Conservation (phyloP, 2,888 invertebrate genomes). For the Hyppa rectilinea region DNA sequence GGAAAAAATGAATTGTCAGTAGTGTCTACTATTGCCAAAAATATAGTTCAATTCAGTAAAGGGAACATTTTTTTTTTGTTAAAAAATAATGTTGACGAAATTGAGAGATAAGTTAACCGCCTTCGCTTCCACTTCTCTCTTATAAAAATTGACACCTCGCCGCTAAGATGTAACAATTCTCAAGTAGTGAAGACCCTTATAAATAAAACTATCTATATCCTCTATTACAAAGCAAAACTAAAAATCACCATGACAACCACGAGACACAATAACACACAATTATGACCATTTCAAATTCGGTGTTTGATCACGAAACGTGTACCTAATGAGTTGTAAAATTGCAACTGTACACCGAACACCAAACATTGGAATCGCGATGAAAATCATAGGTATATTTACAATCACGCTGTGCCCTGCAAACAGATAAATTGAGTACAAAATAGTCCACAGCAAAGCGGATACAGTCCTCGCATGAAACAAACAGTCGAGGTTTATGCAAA, state of each 20-base stretch:
- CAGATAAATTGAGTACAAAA: constrained; percentile 87
- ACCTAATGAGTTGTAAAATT: constrained; percentile 64
- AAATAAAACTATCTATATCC: background rate
- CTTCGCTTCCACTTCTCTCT: too few relatives aligned
- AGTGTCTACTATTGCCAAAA: too few relatives aligned
- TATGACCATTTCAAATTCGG: constrained; percentile 49
- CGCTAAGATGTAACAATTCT: background rate
- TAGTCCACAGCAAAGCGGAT: constrained; percentile 86
- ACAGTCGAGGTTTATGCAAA: constrained; percentile 90
- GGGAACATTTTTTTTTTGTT: too few relatives aligned
- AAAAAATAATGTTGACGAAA: too few relatives aligned
- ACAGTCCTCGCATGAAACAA: constrained; percentile 89
- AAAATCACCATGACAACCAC: constrained; percentile 1
- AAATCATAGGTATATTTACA: constrained; percentile 73
- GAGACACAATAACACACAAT: constrained; percentile 27
- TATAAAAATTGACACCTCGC: too few relatives aligned
- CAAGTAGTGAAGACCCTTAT: background rate
- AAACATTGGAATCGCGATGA: constrained; percentile 50
- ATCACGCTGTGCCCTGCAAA: constrained; percentile 73
- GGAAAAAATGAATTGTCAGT: too few relatives aligned
- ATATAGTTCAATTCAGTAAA: too few relatives aligned
- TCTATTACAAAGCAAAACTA: constrained; percentile 1
- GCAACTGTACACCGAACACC: constrained; percentile 37
- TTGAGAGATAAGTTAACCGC: too few relatives aligned
- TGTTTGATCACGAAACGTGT: constrained; percentile 55